Percentiles rank a stretch among this genome's conserved stretches.
phyloP scores from a whole-genome alignment of 2,888 invertebrate species.

The Mythimna impura region DNA sequence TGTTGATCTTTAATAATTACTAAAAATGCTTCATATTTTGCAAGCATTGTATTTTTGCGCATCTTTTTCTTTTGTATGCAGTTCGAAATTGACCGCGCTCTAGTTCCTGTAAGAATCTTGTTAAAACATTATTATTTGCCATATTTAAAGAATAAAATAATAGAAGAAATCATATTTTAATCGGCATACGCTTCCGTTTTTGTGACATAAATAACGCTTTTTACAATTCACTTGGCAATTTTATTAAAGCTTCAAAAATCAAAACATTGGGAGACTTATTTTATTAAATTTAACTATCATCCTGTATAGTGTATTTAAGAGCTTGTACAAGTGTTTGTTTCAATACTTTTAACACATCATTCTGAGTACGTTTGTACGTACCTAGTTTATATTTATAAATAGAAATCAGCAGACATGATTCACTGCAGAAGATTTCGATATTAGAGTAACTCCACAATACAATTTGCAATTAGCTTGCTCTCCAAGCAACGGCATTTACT shows the following conservation, averaged over 20 bases:
- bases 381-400: slow-evolving; percentile 1
- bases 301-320: not conserved
- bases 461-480: slow-evolving; percentile 24
- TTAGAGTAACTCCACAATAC: slow-evolving; percentile 8
- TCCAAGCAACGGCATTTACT: slow-evolving; percentile 15
- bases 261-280: not conserved
- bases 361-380: too few species aligned
- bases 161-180: too few species aligned
- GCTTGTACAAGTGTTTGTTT: not conserved
- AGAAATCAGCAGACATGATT: slow-evolving; percentile 24
- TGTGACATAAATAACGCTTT: too few species aligned
- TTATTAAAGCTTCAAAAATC: not conserved
- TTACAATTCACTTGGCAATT: not conserved
- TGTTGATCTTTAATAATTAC: too few species aligned
- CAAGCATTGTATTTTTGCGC: too few species aligned
- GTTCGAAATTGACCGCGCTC: too few species aligned
- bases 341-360: not conserved
- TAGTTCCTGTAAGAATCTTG: too few species aligned
- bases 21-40: too few species aligned
- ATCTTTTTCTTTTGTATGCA: too few species aligned
- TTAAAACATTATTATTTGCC: not conserved
- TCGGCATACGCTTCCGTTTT: not conserved
- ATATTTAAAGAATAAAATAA: too few species aligned
- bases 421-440: slow-evolving; percentile 1
- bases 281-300: not conserved